Evolutionary conservation across 2,888 invertebrate genomes (phyloP), one percentile per base, ranked within the genome.

Genomic region (Mimas tiliae): DNA sequence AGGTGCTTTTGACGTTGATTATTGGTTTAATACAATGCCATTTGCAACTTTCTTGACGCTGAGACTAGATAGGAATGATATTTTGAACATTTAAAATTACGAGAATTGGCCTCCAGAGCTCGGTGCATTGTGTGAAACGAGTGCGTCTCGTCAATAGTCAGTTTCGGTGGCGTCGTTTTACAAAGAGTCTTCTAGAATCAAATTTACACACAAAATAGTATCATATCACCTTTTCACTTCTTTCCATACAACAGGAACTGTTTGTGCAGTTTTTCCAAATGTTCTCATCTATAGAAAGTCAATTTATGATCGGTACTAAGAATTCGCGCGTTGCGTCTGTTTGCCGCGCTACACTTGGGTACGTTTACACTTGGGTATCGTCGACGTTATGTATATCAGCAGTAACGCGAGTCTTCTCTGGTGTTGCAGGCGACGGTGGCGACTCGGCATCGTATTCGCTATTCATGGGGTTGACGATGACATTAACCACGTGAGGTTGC

Each of bases 381-480:
- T 19, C 38, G 1, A 42, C 12, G 55, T 16, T 19, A 21, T 55
- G 34, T 33, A 6, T 50, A 47, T 19, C 19, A 33, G 19, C 38
- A 34, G 21, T 27, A 33, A 9, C 47, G 33, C 47, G 50, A 1
- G 3, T n/a, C 21, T 48, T 16, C n/a, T 19, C 50, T 16, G 58
- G 47, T 62, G n/a, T n/a, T n/a, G 64, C 62, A 2, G 33, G 53
- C 6, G 64, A 50, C 1, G 38, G 69, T 4, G 38, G 34, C 3
- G 34, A 42, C 68, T 34, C 33, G 62, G 11, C 63, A 65, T 79
- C 79, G 27, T 78, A 76, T 62, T 78, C 71, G 1, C 78, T 78
- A 69, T 86, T 83, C 89, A 92, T 89, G 0, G 92, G 92, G 71
- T 92, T 92, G 65, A 87, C 90, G 62, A 92, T 90, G 48, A 93